These are phyloP conservation scores for Tiliqua scincoides DNA, from an alignment of 2,113 vertebrate genomes.

Conservation along the genomic window DNA sequence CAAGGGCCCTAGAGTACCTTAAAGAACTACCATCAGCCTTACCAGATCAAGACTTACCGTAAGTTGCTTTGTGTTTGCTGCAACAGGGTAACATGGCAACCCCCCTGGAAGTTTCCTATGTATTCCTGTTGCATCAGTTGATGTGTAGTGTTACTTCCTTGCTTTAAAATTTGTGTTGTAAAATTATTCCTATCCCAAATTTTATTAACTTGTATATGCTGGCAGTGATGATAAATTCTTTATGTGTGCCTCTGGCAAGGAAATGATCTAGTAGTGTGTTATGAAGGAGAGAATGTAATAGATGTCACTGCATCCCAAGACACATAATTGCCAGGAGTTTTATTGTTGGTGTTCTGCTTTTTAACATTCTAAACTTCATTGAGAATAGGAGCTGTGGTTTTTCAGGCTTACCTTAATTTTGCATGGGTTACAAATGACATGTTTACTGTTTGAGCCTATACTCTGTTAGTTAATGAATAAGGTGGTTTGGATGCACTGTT, in stretches of 20 bases:
- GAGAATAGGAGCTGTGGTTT: neutral
- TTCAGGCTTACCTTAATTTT: neutral
- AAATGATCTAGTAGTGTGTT: neutral
- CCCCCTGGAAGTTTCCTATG: neutral
- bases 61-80: neutral
- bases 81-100: no score
- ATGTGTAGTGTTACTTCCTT: neutral
- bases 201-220: neutral
- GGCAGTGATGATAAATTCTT: neutral
- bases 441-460: neutral
- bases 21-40: no score
- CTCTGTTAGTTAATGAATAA: neutral
- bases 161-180: neutral
- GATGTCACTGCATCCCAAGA: neutral
- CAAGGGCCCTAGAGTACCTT: no score
- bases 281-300: neutral
- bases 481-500: neutral
- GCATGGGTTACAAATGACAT: neutral
- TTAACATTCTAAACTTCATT: neutral
- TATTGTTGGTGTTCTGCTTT: neutral
- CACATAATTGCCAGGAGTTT: neutral
- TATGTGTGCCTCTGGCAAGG: neutral
- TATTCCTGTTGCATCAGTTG: neutral
- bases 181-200: neutral
- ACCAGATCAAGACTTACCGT: no score